phyloP scores from a whole-genome alignment of 2,797 vertebrate genomes.

The Lepidocolaptes lacrymiger region DNA sequence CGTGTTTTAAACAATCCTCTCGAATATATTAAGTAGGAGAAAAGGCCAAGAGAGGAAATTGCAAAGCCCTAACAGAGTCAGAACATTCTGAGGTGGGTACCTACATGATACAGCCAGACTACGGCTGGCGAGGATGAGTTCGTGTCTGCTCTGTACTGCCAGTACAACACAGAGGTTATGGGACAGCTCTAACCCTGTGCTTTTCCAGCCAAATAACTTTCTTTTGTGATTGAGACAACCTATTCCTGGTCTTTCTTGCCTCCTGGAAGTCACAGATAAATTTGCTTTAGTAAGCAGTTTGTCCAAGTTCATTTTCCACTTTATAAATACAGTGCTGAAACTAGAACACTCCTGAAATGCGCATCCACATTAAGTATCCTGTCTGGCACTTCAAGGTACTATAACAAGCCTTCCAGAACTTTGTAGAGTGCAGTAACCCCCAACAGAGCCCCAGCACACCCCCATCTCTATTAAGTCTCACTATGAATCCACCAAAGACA shows the following conservation, averaged over 20 bases:
- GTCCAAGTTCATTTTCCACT: neutral
- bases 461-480: neutral
- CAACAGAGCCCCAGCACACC: neutral
- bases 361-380: neutral
- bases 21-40: neutral
- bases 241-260: neutral
- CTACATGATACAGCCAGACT: neutral
- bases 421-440: neutral
- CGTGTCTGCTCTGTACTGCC: neutral
- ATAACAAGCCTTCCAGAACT: neutral
- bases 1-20: neutral
- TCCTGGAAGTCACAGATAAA: neutral
- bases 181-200: neutral
- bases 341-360: neutral
- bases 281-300: neutral
- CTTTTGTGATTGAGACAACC: neutral
- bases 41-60: neutral
- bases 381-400: rapidly evolving
- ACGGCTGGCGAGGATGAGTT: neutral
- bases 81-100: neutral
- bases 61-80: neutral
- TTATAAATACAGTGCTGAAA: neutral
- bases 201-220: neutral
- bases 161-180: neutral
- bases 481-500: neutral